Evolutionary conservation across 2,888 invertebrate species (phyloP).

Genomic region (Girardia tigrina): DNA sequence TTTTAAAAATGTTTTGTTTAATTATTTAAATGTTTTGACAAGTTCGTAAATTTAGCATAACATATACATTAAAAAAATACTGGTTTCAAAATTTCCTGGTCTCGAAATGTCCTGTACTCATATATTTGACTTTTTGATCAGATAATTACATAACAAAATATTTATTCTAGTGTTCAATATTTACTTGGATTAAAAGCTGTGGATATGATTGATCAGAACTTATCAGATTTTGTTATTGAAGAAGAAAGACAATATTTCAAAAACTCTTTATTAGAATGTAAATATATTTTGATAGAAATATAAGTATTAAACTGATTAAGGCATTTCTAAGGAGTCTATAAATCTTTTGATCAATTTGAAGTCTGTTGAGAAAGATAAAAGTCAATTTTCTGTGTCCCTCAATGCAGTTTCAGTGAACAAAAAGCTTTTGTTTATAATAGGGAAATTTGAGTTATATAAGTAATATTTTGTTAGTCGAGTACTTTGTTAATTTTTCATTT

Average conservation of each 20-base stretch:
- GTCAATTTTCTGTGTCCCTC: slow-evolving; percentile 16
- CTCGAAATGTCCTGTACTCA: too few relatives aligned
- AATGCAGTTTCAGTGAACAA: slow-evolving; percentile 3
- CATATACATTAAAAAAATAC: too few relatives aligned
- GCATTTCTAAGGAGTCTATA: slow-evolving; percentile 8
- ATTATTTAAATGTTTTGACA: too few relatives aligned
- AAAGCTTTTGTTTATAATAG: not conserved
- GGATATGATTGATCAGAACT: not conserved
- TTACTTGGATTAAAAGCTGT: not conserved
- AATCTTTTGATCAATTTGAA: not conserved
- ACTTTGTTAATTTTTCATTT: not conserved
- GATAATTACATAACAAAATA: too few relatives aligned
- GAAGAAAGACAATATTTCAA: slow-evolving; percentile 7
- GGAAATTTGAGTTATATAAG: not conserved
- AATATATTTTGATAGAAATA: too few relatives aligned
- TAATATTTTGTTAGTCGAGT: not conserved
- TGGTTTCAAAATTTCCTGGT: too few relatives aligned
- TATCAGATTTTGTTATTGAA: slow-evolving; percentile 16
- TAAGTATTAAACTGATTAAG: not conserved
- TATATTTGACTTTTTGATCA: too few relatives aligned
- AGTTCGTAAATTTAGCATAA: too few relatives aligned
- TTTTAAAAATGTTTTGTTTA: too few relatives aligned
- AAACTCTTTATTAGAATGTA: not conserved
- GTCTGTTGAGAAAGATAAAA: slow-evolving; percentile 6
- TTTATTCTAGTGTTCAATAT: not conserved